phyloP scores from a whole-genome alignment of 2,888 invertebrate genomes.

The Callyntrura sp. region DNA sequence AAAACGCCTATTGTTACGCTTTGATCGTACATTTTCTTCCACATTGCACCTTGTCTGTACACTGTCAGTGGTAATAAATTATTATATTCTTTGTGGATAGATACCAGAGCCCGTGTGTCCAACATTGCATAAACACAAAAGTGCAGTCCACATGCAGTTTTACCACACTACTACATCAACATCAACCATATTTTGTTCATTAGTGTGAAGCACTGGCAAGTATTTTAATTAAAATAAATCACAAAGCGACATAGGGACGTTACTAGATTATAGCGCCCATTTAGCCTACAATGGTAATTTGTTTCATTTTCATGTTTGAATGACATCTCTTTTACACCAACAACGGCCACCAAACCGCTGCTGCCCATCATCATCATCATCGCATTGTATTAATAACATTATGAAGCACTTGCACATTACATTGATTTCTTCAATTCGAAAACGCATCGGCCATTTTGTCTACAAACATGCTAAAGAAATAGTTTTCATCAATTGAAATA shows the following conservation, averaged over 20 bases:
- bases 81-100: not conserved
- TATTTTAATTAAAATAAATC: constrained; percentile 28
- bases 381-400: not conserved
- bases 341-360: constrained; percentile 15
- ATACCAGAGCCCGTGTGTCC: constrained; percentile 3
- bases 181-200: not conserved
- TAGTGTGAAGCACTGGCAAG: not conserved
- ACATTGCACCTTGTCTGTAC: not conserved
- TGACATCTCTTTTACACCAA: constrained; percentile 3
- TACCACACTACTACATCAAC: not conserved
- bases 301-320: constrained; percentile 13
- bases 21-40: constrained; percentile 16
- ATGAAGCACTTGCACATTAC: not conserved
- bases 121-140: constrained; percentile 2
- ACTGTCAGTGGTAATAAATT: constrained; percentile 12
- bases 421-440: not conserved
- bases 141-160: no score
- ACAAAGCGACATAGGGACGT: constrained; percentile 29
- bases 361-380: not conserved
- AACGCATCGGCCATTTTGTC: constrained; percentile 19
- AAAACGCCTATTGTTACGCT: constrained; percentile 28
- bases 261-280: constrained; percentile 6
- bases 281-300: constrained; percentile 21
- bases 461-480: constrained; percentile 1
- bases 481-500: constrained; percentile 14